Base-by-base conservation (phyloP, 2,888 invertebrate genomes). In the Camptogramma bilineatum region DNA sequence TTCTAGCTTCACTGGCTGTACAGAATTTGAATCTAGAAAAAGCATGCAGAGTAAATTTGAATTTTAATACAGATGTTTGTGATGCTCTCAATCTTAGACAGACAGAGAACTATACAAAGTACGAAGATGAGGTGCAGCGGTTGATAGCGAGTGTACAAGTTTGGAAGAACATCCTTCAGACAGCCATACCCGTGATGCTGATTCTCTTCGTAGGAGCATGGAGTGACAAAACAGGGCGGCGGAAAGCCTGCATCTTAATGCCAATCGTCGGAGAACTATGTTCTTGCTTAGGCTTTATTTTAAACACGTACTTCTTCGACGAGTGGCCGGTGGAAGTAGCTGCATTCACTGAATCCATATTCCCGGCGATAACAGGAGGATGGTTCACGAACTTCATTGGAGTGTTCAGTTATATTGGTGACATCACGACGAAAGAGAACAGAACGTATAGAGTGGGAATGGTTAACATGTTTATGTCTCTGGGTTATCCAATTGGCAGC, bases 351-450 rank as follows among this genome's bases (percentile, higher is more conserved):
- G 97, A 97, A 81, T 95, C 96, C 0, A 90, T 97, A 62, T 97
- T 97, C 81, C 97, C 97, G 0, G 97, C 97, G 0, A 85, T 97
- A 1, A 96, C 97, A 0, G 96, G 97, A 9, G 97, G 97, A 4
- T 97, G 97, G 97, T 97, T 96, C 82, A 97, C 97, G 16, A 97
- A 97, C 94, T 95, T 97, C 75, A 96, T 97, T 94, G 97, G 97
- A 13, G 95, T 97, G 56, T 97, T 98, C 87, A 97, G 97, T 85
- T 98, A 97, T 82, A 96, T 98, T 54, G 96, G 96, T 44, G 97
- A 98, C 79, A 96, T 97, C 13, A 97, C 98, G 0, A 95, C 96
- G 0, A 94, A 95, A 56, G 96, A 97, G 80, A 96, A 96, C 55
- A 94, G 98, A 72, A 98, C 98, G 0, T 92, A 97, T 18, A 93